Evolutionary conservation across 2,888 invertebrate species (phyloP).

Genomic region (Scaptomyza flava): DNA sequence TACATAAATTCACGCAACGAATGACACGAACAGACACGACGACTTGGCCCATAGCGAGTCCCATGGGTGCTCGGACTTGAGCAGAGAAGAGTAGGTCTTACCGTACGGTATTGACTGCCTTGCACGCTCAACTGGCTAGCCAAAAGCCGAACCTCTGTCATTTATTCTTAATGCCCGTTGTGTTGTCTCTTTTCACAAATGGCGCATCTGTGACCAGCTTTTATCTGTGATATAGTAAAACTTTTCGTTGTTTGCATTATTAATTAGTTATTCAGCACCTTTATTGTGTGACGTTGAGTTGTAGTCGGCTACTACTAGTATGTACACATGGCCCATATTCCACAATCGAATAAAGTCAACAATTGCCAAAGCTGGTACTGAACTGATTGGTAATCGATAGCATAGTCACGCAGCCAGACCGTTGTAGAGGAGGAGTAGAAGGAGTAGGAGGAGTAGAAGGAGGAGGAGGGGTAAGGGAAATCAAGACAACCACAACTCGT

Average conservation of each 20-base stretch:
- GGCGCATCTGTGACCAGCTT: constrained; percentile 3
- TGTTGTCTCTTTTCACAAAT: constrained; percentile 18
- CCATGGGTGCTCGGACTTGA: constrained; percentile 21
- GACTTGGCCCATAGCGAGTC: constrained; percentile 41
- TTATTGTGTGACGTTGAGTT: background rate
- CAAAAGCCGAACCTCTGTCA: constrained; percentile 27
- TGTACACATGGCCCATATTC: constrained; percentile 1
- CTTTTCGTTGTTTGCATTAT: constrained; percentile 19
- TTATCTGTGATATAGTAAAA: background rate
- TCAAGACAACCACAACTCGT: constrained; percentile 35
- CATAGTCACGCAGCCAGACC: constrained; percentile 5
- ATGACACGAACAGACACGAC: constrained; percentile 53
- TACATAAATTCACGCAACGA: constrained; percentile 76
- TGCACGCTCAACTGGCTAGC: constrained; percentile 24
- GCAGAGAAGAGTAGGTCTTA: constrained; percentile 2
- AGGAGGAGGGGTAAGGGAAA: background rate
- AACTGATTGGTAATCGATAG: constrained; percentile 77
- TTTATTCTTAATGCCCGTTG: constrained; percentile 34
- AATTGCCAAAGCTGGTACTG: constrained; percentile 57
- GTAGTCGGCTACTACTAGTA: background rate
- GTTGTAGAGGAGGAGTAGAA: no score
- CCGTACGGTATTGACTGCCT: constrained; percentile 37
- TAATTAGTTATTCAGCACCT: constrained; percentile 38
- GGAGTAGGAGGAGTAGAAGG: accelerated
- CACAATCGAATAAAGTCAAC: constrained; percentile 67